A percentile compares a stretch with the other conserved stretches of the same genome.
Evolutionary conservation across 1,140 invertebrate genomes (phyloP).

Genomic region (Drosophila nebulosa): DNA sequence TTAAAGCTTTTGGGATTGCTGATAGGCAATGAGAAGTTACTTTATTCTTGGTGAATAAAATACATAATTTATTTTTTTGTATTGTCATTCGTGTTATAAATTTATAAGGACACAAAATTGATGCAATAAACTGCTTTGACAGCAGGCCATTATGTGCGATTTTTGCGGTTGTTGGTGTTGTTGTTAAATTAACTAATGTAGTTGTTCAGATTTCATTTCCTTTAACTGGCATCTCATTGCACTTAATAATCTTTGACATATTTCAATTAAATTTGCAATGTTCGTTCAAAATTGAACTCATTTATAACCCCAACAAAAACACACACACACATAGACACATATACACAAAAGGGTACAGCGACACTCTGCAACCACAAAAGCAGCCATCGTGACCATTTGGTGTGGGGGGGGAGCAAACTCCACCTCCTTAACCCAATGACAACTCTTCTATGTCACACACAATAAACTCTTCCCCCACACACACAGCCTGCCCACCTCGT

Average conservation of each 20-base stretch:
- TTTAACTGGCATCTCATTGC: constrained; percentile 6
- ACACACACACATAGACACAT: neutral
- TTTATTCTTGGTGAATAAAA: too few species aligned
- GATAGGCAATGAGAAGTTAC: too few species aligned
- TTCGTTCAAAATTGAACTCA: constrained; percentile 22
- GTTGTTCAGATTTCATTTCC: neutral
- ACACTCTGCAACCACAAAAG: constrained; percentile 8
- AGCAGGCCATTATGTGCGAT: neutral
- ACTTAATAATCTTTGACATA: neutral
- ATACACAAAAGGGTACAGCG: neutral
- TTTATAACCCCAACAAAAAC: constrained; percentile 5
- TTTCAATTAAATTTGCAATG: neutral
- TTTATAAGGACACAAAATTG: neutral
- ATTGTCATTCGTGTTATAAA: too few species aligned
- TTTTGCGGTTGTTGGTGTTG: neutral
- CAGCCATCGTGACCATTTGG: neutral
- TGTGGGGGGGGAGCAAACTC: neutral
- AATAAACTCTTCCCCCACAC: constrained; percentile 15
- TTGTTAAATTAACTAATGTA: neutral
- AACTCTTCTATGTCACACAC: constrained; percentile 17
- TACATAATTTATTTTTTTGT: too few species aligned
- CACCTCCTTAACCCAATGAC: constrained; percentile 2
- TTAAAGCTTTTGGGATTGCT: too few species aligned
- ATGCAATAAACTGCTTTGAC: neutral
- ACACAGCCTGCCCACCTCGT: neutral